phyloP scores from a whole-genome alignment of 2,797 vertebrate species.

The Centroberyx gerrardi region DNA sequence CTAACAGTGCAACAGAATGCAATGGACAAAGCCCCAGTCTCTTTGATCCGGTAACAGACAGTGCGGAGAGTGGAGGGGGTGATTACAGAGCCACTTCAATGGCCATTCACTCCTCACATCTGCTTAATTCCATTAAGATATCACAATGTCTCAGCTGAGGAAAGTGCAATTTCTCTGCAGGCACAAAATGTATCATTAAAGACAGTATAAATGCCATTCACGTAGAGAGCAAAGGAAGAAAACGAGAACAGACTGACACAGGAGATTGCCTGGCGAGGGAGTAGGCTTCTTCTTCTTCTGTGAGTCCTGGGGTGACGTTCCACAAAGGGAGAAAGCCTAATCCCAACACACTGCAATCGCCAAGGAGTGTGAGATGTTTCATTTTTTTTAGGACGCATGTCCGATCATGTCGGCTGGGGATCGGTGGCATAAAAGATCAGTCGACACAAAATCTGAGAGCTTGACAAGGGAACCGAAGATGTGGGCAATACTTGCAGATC shows the following conservation, averaged over 20 bases:
- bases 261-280: slow-evolving; percentile 22
- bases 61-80: slow-evolving; percentile 42
- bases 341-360: slow-evolving; percentile 18
- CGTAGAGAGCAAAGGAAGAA: slow-evolving; percentile 16
- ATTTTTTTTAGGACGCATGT: slow-evolving; percentile 22
- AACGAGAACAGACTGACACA: slow-evolving; percentile 39
- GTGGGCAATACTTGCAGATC: slow-evolving; percentile 26
- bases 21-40: slow-evolving; percentile 47
- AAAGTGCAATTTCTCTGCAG: slow-evolving; percentile 33
- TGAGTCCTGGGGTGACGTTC: slow-evolving; percentile 26
- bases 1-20: slow-evolving; percentile 35
- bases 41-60: slow-evolving; percentile 47
- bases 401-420: not conserved
- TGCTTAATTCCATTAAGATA: slow-evolving; percentile 71
- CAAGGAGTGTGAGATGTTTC: slow-evolving; percentile 38
- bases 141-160: slow-evolving; percentile 34
- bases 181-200: slow-evolving; percentile 32
- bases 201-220: slow-evolving; percentile 38
- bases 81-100: slow-evolving; percentile 68
- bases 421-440: not conserved
- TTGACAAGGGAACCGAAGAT: not conserved
- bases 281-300: slow-evolving; percentile 16
- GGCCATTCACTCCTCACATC: slow-evolving; percentile 65
- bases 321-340: slow-evolving; percentile 17
- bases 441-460: not conserved